These are phyloP conservation scores for Nothocercus nigrocapillus DNA, from an alignment of 2,113 vertebrate genomes.

Conservation along the genomic window DNA sequence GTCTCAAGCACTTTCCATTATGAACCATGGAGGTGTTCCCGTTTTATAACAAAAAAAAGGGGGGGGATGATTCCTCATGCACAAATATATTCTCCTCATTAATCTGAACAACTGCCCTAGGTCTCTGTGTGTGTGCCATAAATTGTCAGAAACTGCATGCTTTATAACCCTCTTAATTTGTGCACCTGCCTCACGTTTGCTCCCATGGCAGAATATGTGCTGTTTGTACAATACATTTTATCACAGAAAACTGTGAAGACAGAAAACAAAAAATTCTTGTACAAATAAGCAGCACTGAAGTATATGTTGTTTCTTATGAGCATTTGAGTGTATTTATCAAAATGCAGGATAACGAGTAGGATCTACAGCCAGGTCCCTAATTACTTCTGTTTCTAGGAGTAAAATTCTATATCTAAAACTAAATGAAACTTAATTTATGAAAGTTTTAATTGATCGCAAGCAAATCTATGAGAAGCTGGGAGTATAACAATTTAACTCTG, in stretches of 20 bases:
- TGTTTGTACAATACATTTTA: constrained; percentile 34
- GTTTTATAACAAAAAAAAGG: constrained; percentile 19
- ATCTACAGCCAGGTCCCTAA: background rate
- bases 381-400: background rate
- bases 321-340: background rate
- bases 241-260: constrained; percentile 8
- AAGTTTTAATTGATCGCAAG: background rate
- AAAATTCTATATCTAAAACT: background rate
- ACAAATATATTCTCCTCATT: constrained; percentile 34
- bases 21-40: background rate
- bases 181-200: constrained; percentile 2
- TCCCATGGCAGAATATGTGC: background rate
- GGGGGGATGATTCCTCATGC: background rate
- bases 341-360: background rate
- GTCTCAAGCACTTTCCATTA: background rate
- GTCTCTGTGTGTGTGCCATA: background rate
- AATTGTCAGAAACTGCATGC: background rate
- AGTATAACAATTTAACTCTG: background rate
- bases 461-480: background rate
- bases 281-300: background rate
- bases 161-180: constrained; percentile 40
- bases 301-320: background rate
- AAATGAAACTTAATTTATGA: background rate
- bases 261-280: background rate
- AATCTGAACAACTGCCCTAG: constrained; percentile 44